Conservation (phyloP, 2,113 vertebrate genomes). For the Limanda limanda region DNA sequence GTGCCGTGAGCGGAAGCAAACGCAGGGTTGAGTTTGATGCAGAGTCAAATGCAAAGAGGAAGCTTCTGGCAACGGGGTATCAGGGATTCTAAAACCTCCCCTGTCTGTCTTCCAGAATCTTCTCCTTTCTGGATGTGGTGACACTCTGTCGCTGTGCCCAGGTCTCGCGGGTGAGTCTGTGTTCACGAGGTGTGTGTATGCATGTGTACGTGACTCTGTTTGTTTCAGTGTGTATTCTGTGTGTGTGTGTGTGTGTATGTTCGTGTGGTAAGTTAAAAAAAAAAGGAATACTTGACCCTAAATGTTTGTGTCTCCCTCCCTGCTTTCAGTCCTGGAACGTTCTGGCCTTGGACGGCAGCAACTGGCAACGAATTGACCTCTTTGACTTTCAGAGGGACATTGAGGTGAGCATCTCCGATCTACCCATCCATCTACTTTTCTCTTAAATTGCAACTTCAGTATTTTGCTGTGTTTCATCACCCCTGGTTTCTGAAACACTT, state of each 20-base stretch:
- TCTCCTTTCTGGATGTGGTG: constrained; percentile 99
- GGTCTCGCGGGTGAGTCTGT: constrained; percentile 95
- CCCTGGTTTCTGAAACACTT: too few relatives aligned
- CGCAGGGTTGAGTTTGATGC: constrained; percentile 18
- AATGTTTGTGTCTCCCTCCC: constrained; percentile 29
- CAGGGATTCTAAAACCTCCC: constrained; percentile 58
- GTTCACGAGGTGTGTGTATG: constrained; percentile 25
- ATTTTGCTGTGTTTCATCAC: too few relatives aligned
- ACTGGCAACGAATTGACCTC: constrained; percentile 99
- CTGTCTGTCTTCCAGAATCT: constrained; percentile 89
- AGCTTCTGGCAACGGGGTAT: constrained; percentile 54
- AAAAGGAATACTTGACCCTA: constrained; percentile 13
- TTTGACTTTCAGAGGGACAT: constrained; percentile 99
- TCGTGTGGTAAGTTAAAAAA: background rate
- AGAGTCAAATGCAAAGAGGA: constrained; percentile 29
- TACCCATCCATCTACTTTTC: background rate
- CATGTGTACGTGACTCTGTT: constrained; percentile 64
- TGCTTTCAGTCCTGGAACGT: constrained; percentile 94
- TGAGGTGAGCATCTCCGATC: constrained; percentile 83
- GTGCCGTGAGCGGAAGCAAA: constrained; percentile 37
- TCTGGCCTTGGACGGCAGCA: constrained; percentile 97
- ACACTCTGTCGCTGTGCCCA: constrained; percentile 99
- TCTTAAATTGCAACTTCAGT: background rate
- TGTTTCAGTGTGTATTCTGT: constrained; percentile 12
- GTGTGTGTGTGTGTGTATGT: constrained; percentile 2